These are phyloP conservation scores for Branchellion lobata DNA, from an alignment of 2,888 invertebrate genomes.

Conservation along the genomic window DNA sequence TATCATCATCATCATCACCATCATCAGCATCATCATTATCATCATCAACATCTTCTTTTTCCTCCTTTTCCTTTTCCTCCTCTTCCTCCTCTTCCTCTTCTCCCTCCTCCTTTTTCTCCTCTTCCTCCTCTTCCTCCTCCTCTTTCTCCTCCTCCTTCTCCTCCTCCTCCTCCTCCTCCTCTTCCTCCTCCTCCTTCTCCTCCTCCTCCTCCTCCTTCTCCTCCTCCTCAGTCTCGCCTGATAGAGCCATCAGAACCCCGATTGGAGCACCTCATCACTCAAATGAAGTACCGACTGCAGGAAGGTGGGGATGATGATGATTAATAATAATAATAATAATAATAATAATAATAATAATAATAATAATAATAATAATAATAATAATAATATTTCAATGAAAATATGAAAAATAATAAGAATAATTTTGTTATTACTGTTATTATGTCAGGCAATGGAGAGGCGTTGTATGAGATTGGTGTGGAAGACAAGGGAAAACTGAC, in stretches of 20 bases:
- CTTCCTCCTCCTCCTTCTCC: conserved; percentile 8
- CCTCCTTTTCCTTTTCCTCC: neutral
- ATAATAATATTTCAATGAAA: neutral
- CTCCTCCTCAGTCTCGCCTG: conserved; percentile 62
- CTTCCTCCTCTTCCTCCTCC: neutral
- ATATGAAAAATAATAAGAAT: conserved; percentile 10
- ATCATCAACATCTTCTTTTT: neutral
- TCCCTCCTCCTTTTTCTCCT: neutral
- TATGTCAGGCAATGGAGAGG: conserved; percentile 71
- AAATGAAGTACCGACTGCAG: conserved; percentile 95
- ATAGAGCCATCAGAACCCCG: conserved; percentile 86
- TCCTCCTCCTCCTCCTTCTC: neutral
- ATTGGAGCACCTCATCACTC: conserved; percentile 93
- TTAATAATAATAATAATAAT: neutral
- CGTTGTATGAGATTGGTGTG: conserved; percentile 90
- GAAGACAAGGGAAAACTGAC: conserved; percentile 71
- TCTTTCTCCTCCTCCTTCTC: neutral
- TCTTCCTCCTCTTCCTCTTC: conserved; percentile 14
- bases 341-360: neutral
- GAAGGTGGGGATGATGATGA: conserved; percentile 72
- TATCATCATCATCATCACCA: conserved; percentile 19
- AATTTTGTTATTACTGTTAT: neutral
- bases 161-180: neutral
- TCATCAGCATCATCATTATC: neutral
- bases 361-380: neutral